These are phyloP conservation scores for Acanthis flammea DNA, from an alignment of 2,797 vertebrate genomes.

Conservation along the genomic window DNA sequence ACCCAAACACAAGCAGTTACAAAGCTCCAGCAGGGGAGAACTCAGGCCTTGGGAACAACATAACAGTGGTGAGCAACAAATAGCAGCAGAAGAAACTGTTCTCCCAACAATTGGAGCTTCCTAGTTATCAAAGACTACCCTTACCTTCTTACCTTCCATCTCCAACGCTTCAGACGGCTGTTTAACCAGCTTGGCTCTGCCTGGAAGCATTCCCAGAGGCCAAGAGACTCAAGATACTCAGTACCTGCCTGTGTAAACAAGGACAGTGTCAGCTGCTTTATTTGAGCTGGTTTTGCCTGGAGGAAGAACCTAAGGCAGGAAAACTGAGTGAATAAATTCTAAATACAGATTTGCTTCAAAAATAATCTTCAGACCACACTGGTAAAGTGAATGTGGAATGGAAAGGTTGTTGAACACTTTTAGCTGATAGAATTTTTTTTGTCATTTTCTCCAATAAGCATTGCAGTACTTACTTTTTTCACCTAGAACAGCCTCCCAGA, in stretches of 20 bases:
- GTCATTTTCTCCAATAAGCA: background rate
- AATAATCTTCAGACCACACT: background rate
- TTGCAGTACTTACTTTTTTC: background rate
- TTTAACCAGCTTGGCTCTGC: background rate
- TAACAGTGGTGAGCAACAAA: background rate
- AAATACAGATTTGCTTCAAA: background rate
- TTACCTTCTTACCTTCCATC: background rate
- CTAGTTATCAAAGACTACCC: background rate
- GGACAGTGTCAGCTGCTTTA: background rate
- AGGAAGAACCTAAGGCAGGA: background rate
- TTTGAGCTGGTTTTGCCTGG: background rate
- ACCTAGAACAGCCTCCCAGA: background rate
- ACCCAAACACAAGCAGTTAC: background rate
- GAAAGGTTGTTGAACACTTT: background rate
- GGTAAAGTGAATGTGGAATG: background rate
- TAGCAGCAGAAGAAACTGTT: background rate
- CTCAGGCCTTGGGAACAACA: background rate
- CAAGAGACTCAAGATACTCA: background rate
- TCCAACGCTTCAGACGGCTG: rapidly evolving
- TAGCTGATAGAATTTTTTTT: background rate
- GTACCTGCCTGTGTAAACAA: background rate
- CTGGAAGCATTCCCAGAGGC: background rate
- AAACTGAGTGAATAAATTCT: background rate
- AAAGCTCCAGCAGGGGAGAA: background rate
- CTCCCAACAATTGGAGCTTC: background rate